Conservation (phyloP, 1,140 invertebrate species). For the Tetragonula clypearis region DNA sequence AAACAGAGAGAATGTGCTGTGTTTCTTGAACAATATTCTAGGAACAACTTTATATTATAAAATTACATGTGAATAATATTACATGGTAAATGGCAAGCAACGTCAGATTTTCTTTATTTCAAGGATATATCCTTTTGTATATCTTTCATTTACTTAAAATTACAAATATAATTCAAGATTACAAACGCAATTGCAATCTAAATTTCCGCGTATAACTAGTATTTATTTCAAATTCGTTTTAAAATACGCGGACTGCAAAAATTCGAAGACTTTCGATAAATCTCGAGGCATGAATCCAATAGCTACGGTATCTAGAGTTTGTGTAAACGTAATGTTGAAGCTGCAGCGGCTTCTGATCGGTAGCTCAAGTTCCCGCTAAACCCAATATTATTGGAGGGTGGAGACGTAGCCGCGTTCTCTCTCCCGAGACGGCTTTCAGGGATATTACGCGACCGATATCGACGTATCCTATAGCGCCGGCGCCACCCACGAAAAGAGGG, state of each 20-base stretch:
- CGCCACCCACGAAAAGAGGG: slow-evolving; percentile 62
- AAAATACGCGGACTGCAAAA: background rate
- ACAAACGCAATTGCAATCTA: background rate
- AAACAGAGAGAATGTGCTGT: background rate
- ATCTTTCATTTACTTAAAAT: background rate
- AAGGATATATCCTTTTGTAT: background rate
- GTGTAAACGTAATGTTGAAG: slow-evolving; percentile 12
- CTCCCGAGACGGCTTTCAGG: slow-evolving; percentile 24
- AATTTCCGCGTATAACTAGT: background rate
- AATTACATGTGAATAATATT: background rate
- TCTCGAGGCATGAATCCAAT: background rate
- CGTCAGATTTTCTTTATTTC: background rate
- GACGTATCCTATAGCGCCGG: slow-evolving; percentile 75
- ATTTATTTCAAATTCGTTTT: background rate
- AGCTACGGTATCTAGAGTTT: background rate
- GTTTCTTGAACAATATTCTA: background rate
- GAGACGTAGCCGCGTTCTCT: slow-evolving; percentile 41
- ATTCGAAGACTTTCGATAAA: background rate
- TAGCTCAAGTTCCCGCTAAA: slow-evolving; percentile 33
- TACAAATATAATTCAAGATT: background rate
- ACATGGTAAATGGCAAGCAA: background rate
- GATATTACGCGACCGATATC: slow-evolving; percentile 65
- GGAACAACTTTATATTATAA: background rate
- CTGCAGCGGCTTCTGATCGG: background rate
- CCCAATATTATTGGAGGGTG: slow-evolving; percentile 55